Evolutionary conservation across 2,113 vertebrate genomes (phyloP).

Genomic region (Galemys pyrenaicus): DNA sequence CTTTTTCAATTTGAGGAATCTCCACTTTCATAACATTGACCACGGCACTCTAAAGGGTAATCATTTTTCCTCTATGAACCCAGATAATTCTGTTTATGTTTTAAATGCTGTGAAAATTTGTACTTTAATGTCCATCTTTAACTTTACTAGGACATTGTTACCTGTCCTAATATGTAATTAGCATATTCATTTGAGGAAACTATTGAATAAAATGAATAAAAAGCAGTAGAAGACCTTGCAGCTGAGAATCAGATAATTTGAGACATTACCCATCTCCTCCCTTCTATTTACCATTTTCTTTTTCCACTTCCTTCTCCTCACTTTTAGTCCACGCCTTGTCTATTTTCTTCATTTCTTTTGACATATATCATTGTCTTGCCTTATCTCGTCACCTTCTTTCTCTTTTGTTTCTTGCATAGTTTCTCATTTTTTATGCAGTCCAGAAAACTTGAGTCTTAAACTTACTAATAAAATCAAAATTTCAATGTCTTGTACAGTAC

Average conservation of each 20-base stretch:
- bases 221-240: background rate
- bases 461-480: background rate
- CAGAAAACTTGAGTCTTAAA: background rate
- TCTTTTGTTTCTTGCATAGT: background rate
- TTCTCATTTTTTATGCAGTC: background rate
- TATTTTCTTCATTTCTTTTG: background rate
- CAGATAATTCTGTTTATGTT: background rate
- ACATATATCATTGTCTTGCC: background rate
- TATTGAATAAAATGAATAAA: background rate
- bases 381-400: background rate
- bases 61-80: background rate
- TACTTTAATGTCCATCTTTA: background rate
- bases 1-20: background rate
- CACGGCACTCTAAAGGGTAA: background rate
- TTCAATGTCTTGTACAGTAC: background rate
- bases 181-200: background rate
- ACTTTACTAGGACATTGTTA: background rate
- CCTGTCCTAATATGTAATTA: background rate
- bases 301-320: background rate
- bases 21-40: background rate
- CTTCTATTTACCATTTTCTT: background rate
- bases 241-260: background rate
- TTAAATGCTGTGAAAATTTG: background rate
- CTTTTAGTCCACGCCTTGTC: background rate
- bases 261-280: background rate